Conservation (phyloP, 1,140 invertebrate genomes). For the Melanaphis sacchari region DNA sequence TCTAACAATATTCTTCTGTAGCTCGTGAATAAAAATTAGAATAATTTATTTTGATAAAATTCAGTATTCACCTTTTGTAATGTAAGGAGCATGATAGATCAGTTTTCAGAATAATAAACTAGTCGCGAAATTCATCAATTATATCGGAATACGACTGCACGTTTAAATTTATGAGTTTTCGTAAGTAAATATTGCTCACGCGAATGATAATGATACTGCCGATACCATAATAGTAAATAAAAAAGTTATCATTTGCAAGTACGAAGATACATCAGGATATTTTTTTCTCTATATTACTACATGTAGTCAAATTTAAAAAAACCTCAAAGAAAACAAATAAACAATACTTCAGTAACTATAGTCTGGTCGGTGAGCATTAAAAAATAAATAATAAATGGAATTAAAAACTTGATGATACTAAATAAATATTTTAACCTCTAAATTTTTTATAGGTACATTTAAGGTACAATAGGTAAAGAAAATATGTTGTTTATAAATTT, state of each 20-base stretch:
- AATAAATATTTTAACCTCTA: not conserved
- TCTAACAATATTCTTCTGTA: not conserved
- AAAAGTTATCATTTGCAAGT: not conserved
- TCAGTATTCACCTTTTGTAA: not conserved
- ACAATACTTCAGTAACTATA: not conserved
- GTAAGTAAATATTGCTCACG: not conserved
- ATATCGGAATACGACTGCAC: not conserved
- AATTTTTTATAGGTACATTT: not conserved
- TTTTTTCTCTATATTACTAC: not conserved
- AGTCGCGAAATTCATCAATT: not conserved
- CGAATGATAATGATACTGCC: not conserved
- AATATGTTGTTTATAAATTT: not conserved
- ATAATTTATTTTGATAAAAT: not conserved
- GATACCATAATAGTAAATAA: not conserved
- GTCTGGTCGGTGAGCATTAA: not conserved
- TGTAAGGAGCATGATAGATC: not conserved
- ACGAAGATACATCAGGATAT: not conserved
- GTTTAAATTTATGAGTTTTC: not conserved
- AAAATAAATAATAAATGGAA: not conserved
- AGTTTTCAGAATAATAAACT: not conserved
- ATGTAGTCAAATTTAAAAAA: not conserved
- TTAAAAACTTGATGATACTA: not conserved
- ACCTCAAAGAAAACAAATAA: not conserved
- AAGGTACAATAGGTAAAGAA: not conserved
- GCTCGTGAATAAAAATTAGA: no score